Evolutionary conservation across 92 coral and sea anemone genomes (phyloP).

Genomic region (Bergia puertoricense): DNA sequence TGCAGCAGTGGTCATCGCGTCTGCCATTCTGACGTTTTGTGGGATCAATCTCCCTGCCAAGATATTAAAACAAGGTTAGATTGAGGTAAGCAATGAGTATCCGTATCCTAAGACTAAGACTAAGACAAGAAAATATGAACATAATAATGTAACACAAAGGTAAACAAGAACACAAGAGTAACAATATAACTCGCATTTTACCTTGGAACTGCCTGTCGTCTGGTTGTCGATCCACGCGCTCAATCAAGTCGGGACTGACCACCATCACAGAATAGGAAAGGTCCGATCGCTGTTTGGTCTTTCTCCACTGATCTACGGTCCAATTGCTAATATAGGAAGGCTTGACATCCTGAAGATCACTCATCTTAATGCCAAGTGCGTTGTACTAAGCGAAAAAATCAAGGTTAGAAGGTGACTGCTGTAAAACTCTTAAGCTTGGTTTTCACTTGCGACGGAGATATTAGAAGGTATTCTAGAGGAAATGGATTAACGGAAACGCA

Average conservation of each 20-base stretch:
- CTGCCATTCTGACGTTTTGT: conserved; percentile 59
- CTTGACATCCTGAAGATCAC: conserved; percentile 43
- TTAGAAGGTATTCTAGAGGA: no score
- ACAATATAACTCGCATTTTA: background rate
- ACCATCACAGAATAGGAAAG: conserved; percentile 34
- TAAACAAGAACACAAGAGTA: no score
- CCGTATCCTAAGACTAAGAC: background rate
- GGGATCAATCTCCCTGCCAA: conserved; percentile 53
- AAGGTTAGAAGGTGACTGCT: background rate
- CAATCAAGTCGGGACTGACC: conserved; percentile 34
- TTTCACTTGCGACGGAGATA: no score
- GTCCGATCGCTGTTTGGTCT: conserved; percentile 9
- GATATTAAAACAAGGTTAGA: background rate
- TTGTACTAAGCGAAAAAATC: background rate
- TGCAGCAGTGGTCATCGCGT: conserved; percentile 89
- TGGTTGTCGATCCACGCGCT: conserved; percentile 34
- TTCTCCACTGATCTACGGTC: conserved; percentile 48
- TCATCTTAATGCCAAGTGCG: conserved; percentile 31
- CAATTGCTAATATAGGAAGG: conserved; percentile 52
- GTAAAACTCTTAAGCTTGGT: no score
- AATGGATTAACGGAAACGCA: no score
- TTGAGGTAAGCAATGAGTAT: background rate
- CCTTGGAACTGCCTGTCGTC: conserved; percentile 26
- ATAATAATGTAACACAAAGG: no score
- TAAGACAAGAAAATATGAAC: background rate